Evolutionary conservation across 2,888 invertebrate species (phyloP), one percentile per base, ranked within the genome.

Genomic region (Athalia cordata): DNA sequence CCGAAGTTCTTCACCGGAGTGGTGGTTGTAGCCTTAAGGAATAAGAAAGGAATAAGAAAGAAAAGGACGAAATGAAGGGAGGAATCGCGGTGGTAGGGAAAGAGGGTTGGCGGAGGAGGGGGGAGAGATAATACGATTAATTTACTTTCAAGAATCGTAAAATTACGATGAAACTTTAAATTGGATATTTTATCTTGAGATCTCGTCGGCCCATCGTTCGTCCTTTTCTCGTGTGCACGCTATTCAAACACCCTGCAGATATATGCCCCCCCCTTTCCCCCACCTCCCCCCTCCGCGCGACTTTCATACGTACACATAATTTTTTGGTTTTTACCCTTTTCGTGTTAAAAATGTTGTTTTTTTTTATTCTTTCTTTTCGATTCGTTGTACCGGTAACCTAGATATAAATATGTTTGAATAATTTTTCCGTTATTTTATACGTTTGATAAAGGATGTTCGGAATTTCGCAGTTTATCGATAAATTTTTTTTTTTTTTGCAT

Each of bases 151-250:
- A 85, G 87, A 88, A 88, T 88, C 87, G 87, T 88, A 87, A 88
- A 88, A 88, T 88, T 88, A 88, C 87, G 87, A 88, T 87, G 86
- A 87, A 87, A 87, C 86, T 87, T 87, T 87, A 87, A 87, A 87
- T 87, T 87, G 87, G 87, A 87, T 87, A 87, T 87, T 87, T 87
- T 87, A 87, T 87, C 87, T 82, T 80, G 78, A 79, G 82, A 86
- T 87, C 87, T 86, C 82, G 81, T 80, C 78, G 82, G 78, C 81
- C 81, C 78, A 79, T 50, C 3, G 55, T 29, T 29, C 29, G 29
- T 29, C 29, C 29, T 29, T 29, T 29, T 70, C 55, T 65, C 55
- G 72, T 62, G 64, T 62, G 50, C 77, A 76, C 77, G 59, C 72
- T 55, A 68, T 79, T 66, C 70, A 70, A 55, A 47, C 50, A 7